Conservation (phyloP, 2,888 invertebrate species). For the Glaucopsyche alexis region DNA sequence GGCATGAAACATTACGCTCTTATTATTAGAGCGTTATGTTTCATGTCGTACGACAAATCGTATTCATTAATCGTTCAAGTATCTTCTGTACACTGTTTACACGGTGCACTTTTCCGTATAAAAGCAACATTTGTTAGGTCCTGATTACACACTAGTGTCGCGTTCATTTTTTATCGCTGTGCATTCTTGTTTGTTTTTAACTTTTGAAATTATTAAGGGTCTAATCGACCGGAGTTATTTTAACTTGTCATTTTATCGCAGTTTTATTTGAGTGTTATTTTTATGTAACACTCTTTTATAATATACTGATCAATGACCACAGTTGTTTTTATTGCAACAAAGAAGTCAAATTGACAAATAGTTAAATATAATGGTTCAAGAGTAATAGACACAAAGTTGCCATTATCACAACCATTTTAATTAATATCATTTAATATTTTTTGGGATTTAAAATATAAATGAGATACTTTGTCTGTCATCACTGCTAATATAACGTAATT, state of each 20-base stretch:
- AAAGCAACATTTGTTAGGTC: constrained; percentile 40
- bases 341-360: no score
- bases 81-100: constrained; percentile 23
- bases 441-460: background rate
- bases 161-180: constrained; percentile 41
- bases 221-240: background rate
- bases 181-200: constrained; percentile 27
- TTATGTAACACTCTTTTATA: background rate
- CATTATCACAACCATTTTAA: no score
- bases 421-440: no score
- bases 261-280: background rate
- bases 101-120: constrained; percentile 38
- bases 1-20: no score
- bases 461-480: background rate
- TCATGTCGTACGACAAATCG: background rate
- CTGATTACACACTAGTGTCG: constrained; percentile 40
- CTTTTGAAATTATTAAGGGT: background rate
- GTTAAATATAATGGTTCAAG: no score
- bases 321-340: no score
- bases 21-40: no score
- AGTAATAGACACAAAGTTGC: no score
- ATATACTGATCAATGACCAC: no score
- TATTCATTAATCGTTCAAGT: background rate
- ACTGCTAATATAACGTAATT: background rate
- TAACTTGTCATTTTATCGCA: background rate